Evolutionary conservation across 2,888 invertebrate genomes (phyloP), one percentile per base, ranked within the genome.

Genomic region (Lycia hirtaria): DNA sequence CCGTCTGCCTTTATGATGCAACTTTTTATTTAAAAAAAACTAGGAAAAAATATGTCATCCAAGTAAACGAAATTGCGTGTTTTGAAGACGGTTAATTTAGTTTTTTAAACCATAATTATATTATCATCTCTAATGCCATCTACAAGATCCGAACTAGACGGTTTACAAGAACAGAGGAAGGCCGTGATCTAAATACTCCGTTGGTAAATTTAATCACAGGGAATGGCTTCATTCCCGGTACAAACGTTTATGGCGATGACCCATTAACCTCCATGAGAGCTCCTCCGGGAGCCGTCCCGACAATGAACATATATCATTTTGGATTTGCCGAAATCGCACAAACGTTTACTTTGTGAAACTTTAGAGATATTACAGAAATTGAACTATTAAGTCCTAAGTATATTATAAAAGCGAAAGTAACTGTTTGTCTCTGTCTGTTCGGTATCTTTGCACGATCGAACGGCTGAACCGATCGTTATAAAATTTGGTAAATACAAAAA

Each of bases 301-400:
- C 56, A 50, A 45, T 44, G 30, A 45, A 20, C 40, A 38, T 56
- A 19, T 14, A 56, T 50, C 49, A 56, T 56, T 45, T 51, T 50
- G 51, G 38, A 50, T 38, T 45, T 40, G 33, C 19, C 35, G 35
- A 43, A 43, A 49, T 33, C 35, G 51, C 20, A 24, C 22, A 22
- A 44, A 17, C 14, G 19, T 51, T 56, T 47, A 43, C 30, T 12
- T 20, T 35, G 35, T 17, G 28, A 37, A 37, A 45, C 45, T 9
- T 7, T 38, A 15, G 14, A 19, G 38, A 45, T 38, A 30, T 45
- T 22, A 15, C 7, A 30, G 22, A 17, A 14, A 30, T 3, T n/a
- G n/a, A n/a, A n/a, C n/a, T n/a, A n/a, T n/a, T n/a, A n/a, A n/a
- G n/a, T n/a, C n/a, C n/a, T n/a, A n/a, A n/a, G n/a, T n/a, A n/a